A percentile compares a stretch with the other conserved stretches of the same genome.
Evolutionary conservation across 2,888 invertebrate species (phyloP).

Genomic region (Copidosoma aretas): DNA sequence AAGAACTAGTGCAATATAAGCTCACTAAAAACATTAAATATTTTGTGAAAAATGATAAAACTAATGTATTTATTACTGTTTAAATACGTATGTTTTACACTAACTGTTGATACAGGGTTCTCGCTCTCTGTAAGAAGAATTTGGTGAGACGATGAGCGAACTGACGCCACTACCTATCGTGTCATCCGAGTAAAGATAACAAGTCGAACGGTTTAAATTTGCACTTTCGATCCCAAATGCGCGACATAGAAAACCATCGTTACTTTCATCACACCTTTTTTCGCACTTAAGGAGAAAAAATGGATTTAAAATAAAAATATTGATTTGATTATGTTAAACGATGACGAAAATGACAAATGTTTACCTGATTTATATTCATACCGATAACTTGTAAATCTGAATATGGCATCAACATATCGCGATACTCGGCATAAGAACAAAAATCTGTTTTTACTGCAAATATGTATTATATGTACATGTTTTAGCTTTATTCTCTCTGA

Average conservation of each 20-base stretch:
- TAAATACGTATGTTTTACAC: neutral
- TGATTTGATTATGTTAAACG: too few species aligned
- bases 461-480: neutral
- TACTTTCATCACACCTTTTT: conserved; percentile 69
- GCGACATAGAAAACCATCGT: conserved; percentile 72
- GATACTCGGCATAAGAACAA: conserved; percentile 80
- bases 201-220: conserved; percentile 58
- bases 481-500: neutral
- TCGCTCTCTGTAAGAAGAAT: conserved; percentile 78
- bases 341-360: neutral
- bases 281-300: conserved; percentile 61
- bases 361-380: conserved; percentile 49
- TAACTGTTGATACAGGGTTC: conserved; percentile 84
- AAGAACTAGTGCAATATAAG: conserved; percentile 77
- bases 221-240: conserved; percentile 68
- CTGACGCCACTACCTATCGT: conserved; percentile 80
- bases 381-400: conserved; percentile 64
- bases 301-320: too few species aligned
- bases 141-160: conserved; percentile 67
- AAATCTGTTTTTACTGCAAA: conserved; percentile 66
- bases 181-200: conserved; percentile 82
- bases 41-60: neutral
- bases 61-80: neutral
- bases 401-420: conserved; percentile 73
- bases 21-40: conserved; percentile 67